Conservation (phyloP, 1,140 invertebrate species). For the Ceratina japonica region DNA sequence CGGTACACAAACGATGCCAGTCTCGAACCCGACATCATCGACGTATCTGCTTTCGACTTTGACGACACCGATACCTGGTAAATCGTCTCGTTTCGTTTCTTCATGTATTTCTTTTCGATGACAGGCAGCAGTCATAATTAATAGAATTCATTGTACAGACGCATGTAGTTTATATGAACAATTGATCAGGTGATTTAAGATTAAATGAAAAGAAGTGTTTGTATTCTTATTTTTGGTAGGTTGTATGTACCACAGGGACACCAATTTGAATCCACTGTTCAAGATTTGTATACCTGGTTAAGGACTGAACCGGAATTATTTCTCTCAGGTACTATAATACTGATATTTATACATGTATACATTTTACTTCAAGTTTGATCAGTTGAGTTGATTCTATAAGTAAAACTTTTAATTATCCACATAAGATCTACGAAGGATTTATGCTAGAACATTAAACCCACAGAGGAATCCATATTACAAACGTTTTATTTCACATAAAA, state of each 20-base stretch:
- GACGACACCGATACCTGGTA: conserved; percentile 48
- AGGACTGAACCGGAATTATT: conserved; percentile 47
- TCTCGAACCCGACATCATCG: conserved; percentile 31
- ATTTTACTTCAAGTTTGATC: too few species aligned
- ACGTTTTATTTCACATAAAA: too few species aligned
- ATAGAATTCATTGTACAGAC: neutral
- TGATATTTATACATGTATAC: too few species aligned
- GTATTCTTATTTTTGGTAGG: conserved; percentile 41
- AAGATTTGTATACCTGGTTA: conserved; percentile 59
- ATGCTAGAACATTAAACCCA: too few species aligned
- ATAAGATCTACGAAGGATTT: too few species aligned
- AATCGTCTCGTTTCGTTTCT: neutral
- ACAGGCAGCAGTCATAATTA: neutral
- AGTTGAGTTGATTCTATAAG: neutral
- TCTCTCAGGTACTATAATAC: conserved; percentile 39
- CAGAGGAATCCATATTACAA: too few species aligned
- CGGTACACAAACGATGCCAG: conserved; percentile 37
- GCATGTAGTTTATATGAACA: too few species aligned
- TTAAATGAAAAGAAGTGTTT: neutral
- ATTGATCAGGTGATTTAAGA: too few species aligned
- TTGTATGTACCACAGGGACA: conserved; percentile 46
- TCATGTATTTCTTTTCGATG: neutral
- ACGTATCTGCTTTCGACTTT: conserved; percentile 40
- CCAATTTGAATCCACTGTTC: conserved; percentile 33
- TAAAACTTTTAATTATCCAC: neutral